Conservation (phyloP, 2,888 invertebrate genomes). For the Petrolisthes manimaculis region DNA sequence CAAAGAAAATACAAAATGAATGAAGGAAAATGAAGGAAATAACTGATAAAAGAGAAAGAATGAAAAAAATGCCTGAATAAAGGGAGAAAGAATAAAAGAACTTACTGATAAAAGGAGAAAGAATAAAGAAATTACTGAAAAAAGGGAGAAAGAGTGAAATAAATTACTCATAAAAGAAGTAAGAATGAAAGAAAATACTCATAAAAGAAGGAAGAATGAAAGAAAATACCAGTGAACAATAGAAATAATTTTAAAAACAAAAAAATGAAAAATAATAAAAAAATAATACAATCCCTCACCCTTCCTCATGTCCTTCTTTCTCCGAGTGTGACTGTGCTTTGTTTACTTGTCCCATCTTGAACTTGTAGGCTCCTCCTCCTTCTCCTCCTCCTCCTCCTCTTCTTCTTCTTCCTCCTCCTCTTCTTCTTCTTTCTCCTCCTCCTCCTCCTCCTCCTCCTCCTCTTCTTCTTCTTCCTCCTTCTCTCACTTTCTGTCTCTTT, state of each 20-base stretch:
- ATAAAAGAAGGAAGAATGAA: background rate
- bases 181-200: background rate
- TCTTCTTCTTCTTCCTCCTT: background rate
- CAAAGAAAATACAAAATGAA: no score
- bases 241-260: background rate
- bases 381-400: background rate
- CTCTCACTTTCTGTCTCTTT: background rate
- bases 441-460: background rate
- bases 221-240: background rate
- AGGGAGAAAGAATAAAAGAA: background rate
- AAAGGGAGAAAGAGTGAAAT: background rate
- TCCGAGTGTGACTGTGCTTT: constrained; percentile 33
- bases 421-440: background rate
- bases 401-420: background rate
- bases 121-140: background rate
- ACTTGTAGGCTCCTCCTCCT: background rate
- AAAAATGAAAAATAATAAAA: background rate
- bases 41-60: background rate
- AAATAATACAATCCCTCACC: background rate
- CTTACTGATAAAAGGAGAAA: background rate
- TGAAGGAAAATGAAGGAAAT: no score
- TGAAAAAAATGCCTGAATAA: background rate
- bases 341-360: constrained; percentile 41
- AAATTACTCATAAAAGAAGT: background rate
- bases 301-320: background rate